A percentile compares a stretch with the other conserved stretches of the same genome.
These are phyloP conservation scores for Thaleichthys pacificus DNA, from an alignment of 2,797 vertebrate species.

Conservation along the genomic window DNA sequence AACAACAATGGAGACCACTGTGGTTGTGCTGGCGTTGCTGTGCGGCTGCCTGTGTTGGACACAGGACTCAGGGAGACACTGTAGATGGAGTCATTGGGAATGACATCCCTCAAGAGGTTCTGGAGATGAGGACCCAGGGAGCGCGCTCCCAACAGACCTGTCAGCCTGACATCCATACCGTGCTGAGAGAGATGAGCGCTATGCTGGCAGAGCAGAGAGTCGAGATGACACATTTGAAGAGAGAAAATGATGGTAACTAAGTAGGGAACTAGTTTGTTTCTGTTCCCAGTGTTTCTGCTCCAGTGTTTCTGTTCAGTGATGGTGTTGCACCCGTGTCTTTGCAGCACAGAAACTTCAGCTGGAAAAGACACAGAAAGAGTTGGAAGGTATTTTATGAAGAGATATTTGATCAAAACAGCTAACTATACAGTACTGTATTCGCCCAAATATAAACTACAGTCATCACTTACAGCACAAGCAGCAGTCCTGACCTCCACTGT, in stretches of 20 bases:
- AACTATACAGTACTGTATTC: too few relatives aligned
- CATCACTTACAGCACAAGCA: too few relatives aligned
- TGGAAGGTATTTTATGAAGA: too few relatives aligned
- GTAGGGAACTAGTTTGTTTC: too few relatives aligned
- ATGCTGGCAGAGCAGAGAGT: conserved; percentile 6
- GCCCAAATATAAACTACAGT: not conserved
- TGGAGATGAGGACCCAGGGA: not conserved
- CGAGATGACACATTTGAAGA: conserved; percentile 6
- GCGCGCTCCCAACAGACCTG: not conserved
- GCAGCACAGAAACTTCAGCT: not conserved
- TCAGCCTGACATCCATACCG: not conserved
- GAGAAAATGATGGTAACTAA: too few relatives aligned
- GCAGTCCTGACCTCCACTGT: not conserved
- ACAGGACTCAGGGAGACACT: conserved; percentile 12
- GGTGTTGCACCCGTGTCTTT: not conserved
- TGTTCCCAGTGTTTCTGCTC: too few relatives aligned
- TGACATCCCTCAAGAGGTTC: not conserved
- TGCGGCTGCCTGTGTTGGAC: conserved; percentile 4
- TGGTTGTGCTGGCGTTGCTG: conserved; percentile 13
- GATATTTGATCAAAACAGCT: too few relatives aligned
- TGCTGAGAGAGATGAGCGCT: conserved; percentile 1
- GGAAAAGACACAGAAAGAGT: too few relatives aligned
- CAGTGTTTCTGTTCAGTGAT: too few relatives aligned
- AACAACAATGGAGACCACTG: conserved; percentile 14
- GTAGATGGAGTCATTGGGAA: conserved; percentile 9